These are phyloP conservation scores for Solenopsis fugax DNA, from an alignment of 1,140 invertebrate species.

Conservation along the genomic window DNA sequence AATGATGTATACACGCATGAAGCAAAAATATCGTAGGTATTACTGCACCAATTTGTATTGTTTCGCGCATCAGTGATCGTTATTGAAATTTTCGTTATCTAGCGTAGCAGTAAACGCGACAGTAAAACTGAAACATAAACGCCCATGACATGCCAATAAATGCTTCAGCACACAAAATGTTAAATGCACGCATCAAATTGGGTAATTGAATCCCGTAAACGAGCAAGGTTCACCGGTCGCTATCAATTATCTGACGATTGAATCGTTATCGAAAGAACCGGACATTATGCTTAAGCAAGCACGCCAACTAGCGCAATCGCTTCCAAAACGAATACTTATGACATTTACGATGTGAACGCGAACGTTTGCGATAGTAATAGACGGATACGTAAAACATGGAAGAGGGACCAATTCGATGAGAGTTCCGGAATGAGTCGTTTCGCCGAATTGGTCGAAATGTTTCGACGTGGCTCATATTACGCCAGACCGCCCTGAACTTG, in stretches of 20 bases:
- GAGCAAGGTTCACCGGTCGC: neutral
- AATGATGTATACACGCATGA: neutral
- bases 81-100: slow-evolving; percentile 52
- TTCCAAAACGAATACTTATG: slow-evolving; percentile 16
- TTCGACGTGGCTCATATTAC: slow-evolving; percentile 48
- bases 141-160: slow-evolving; percentile 46
- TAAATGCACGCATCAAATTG: slow-evolving; percentile 59
- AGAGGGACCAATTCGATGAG: slow-evolving; percentile 49
- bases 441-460: slow-evolving; percentile 37
- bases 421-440: slow-evolving; percentile 48
- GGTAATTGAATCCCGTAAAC: slow-evolving; percentile 40
- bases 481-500: slow-evolving; percentile 6
- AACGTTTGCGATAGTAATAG: slow-evolving; percentile 40
- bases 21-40: slow-evolving; percentile 32
- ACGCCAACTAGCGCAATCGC: neutral
- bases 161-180: slow-evolving; percentile 40
- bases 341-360: neutral
- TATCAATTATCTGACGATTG: slow-evolving; percentile 28
- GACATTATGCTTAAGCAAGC: slow-evolving; percentile 27
- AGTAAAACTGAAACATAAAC: slow-evolving; percentile 63
- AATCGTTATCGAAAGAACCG: slow-evolving; percentile 42
- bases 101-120: slow-evolving; percentile 38
- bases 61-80: slow-evolving; percentile 22
- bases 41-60: slow-evolving; percentile 22
- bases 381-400: slow-evolving; percentile 49